Conservation (phyloP, 2,113 vertebrate genomes). For the Machaerirhynchus nigripectus region DNA sequence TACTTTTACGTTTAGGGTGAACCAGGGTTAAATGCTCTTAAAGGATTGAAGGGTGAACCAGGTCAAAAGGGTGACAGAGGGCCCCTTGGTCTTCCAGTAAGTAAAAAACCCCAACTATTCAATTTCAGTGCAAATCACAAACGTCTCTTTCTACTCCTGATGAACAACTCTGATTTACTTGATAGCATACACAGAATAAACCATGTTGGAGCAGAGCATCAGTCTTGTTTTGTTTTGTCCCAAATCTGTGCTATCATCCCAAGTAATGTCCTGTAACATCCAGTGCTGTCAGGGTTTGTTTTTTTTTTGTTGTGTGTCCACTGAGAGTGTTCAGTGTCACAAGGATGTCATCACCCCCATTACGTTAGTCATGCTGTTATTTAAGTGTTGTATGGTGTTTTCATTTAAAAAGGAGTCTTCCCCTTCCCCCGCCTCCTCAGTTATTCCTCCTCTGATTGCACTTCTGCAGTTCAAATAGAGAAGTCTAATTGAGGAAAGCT, state of each 20-base stretch:
- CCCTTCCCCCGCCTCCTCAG: neutral
- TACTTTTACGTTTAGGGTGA: slow-evolving; percentile 89
- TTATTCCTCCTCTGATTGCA: neutral
- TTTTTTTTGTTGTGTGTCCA: neutral
- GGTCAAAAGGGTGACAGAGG: slow-evolving; percentile 99
- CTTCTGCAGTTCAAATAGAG: neutral
- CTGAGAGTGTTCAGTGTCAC: slow-evolving; percentile 15
- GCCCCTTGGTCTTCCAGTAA: slow-evolving; percentile 98
- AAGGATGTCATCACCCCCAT: neutral
- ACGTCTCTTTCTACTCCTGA: slow-evolving; percentile 64
- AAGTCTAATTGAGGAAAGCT: neutral
- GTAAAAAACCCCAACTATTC: slow-evolving; percentile 79
- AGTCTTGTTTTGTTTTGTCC: slow-evolving; percentile 19
- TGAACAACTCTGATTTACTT: slow-evolving; percentile 68
- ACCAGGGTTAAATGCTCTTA: slow-evolving; percentile 93
- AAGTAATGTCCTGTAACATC: neutral
- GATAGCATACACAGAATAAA: neutral
- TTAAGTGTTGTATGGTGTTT: slow-evolving; percentile 50
- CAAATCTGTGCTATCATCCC: neutral
- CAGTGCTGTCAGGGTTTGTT: neutral
- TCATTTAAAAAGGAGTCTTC: neutral
- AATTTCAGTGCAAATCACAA: slow-evolving; percentile 71
- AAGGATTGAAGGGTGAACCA: slow-evolving; percentile 93
- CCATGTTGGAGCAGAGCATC: slow-evolving; percentile 4
- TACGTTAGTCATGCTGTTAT: slow-evolving; percentile 7